These are phyloP conservation scores for Hirtodrosophila confusa DNA, from an alignment of 2,888 invertebrate species.

Conservation along the genomic window DNA sequence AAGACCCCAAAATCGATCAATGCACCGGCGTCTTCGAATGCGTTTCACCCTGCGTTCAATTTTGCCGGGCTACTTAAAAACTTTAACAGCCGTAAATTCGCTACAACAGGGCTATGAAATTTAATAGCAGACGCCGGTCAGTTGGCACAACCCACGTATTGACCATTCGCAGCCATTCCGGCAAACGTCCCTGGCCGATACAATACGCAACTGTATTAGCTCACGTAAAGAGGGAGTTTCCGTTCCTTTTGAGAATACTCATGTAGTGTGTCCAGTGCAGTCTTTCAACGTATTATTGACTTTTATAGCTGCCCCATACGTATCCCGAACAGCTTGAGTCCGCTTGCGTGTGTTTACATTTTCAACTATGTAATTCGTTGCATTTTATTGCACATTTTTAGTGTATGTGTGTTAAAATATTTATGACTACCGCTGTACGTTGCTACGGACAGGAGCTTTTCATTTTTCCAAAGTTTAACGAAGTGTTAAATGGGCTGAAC, in stretches of 20 bases:
- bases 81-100: constrained; percentile 74
- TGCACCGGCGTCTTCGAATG: neutral
- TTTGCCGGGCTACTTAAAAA: constrained; percentile 64
- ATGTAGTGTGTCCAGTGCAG: constrained; percentile 22
- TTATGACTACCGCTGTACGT: constrained; percentile 54
- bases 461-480: constrained; percentile 68
- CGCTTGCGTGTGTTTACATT: constrained; percentile 71
- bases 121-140: constrained; percentile 59
- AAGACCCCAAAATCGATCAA: constrained; percentile 23
- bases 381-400: constrained; percentile 71
- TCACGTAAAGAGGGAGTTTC: constrained; percentile 55
- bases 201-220: constrained; percentile 77
- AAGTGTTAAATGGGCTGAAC: constrained; percentile 69
- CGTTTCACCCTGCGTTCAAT: neutral
- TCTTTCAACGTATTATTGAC: constrained; percentile 67
- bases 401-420: constrained; percentile 62
- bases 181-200: constrained; percentile 34
- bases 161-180: constrained; percentile 38
- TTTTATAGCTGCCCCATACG: constrained; percentile 65
- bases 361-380: constrained; percentile 79
- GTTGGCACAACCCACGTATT: constrained; percentile 44
- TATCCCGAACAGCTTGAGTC: constrained; percentile 23
- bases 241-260: too few species aligned
- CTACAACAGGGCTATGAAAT: constrained; percentile 72
- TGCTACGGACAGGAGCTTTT: constrained; percentile 44